Base-by-base conservation (phyloP, 1,140 invertebrate species). In the Leptoteleia sp. region DNA sequence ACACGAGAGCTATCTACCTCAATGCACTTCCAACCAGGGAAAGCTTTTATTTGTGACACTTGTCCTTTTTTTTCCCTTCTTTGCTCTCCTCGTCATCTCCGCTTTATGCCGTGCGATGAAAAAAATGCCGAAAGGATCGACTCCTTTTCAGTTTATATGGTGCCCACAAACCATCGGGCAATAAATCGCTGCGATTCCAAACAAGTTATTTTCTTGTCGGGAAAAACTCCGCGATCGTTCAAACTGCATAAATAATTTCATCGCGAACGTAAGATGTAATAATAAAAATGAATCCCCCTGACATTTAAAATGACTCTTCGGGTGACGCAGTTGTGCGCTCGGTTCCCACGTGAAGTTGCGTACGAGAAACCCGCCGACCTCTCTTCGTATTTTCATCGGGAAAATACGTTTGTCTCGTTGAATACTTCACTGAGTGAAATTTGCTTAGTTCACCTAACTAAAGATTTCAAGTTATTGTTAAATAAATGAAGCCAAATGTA, bases 291-390 rank as follows among this genome's bases (percentile, higher is more conserved):
- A 15, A 29, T 27, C 61, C 62, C 27, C 37, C 48, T 73, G 76
- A 79, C 76, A 73, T 79, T 79, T 79, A 40, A 65, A 70, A 48
- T 42, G 62, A 64, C 68, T 65, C 55, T 43, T 77, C 61, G 6
- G 50, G 33, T 64, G 76, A 68, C 70, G 68, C 31, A 57, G 59
- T 71, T 33, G 40, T 37, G 12, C n/a, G 31, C 31, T 45, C 45
- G 11, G 57, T 78, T 78, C 76, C 47, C 76, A 72, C 67, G 67
- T 78, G 38, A 54, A 67, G 31, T 71, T 67, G 68, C 54, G 68
- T 79, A 73, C 31, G 33, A 67, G 15, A 54, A 45, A 78, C 42
- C 62, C 11, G 52, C 27, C 54, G 52, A 16, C 54, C 67, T 62
- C 62, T 67, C 65, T 70, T 77, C 57, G 29, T 54, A 59, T 70